Evolutionary conservation across 2,113 vertebrate species (phyloP).

Genomic region (Ailuropoda melanoleuca): DNA sequence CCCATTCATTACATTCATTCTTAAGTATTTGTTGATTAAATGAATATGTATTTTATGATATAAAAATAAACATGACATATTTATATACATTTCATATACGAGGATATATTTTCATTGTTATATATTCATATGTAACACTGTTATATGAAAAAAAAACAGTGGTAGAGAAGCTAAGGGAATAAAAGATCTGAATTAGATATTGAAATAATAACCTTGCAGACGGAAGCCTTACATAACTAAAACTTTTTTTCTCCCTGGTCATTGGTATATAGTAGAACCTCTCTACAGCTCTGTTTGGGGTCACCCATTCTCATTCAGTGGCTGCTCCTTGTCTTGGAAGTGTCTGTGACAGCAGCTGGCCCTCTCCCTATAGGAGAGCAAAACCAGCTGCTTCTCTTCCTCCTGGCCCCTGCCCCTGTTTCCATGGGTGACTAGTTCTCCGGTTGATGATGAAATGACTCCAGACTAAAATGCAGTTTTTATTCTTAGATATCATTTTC

Average conservation of each 20-base stretch:
- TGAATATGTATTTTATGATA: background rate
- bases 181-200: background rate
- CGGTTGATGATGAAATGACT: background rate
- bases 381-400: background rate
- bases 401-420: background rate
- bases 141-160: background rate
- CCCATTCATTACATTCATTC: background rate
- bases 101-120: background rate
- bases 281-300: background rate
- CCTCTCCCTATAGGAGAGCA: background rate
- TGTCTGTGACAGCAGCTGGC: background rate
- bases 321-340: background rate
- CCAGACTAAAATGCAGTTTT: background rate
- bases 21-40: background rate
- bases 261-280: background rate
- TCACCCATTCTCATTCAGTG: background rate
- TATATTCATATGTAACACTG: background rate
- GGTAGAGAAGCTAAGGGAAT: background rate
- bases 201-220: background rate
- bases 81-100: background rate
- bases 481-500: constrained; percentile 5
- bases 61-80: background rate
- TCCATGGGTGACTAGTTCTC: background rate
- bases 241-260: background rate
- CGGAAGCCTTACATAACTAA: background rate